A percentile compares a stretch with the other conserved stretches of the same genome.
Evolutionary conservation across 2,888 invertebrate species (phyloP).

Genomic region (Acleris emargana): DNA sequence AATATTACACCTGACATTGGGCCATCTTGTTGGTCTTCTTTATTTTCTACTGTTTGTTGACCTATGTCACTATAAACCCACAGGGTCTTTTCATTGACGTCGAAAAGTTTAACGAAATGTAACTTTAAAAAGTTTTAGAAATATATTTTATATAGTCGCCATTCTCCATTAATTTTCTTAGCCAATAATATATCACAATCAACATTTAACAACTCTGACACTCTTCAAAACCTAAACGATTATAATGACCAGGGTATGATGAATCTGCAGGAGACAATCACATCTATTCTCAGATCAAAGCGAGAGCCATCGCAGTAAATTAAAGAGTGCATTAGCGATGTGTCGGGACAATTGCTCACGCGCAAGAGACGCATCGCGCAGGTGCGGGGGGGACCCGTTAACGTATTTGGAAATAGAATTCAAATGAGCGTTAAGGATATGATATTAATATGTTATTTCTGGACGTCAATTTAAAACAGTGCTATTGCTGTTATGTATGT

Average conservation of each 20-base stretch:
- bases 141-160: too few relatives aligned
- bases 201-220: neutral
- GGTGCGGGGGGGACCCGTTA: constrained; percentile 9
- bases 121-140: too few relatives aligned
- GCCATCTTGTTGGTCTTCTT: too few relatives aligned
- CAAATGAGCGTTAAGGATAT: constrained; percentile 5
- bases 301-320: constrained; percentile 14
- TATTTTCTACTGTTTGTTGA: too few relatives aligned
- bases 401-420: constrained; percentile 17
- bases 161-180: too few relatives aligned
- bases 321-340: constrained; percentile 15
- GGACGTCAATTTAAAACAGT: too few relatives aligned
- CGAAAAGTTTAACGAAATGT: too few relatives aligned
- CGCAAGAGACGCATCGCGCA: constrained; percentile 17
- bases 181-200: neutral
- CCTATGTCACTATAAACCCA: too few relatives aligned
- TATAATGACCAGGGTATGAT: constrained; percentile 7
- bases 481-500: too few relatives aligned
- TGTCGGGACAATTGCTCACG: constrained; percentile 29
- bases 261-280: constrained; percentile 12
- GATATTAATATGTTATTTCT: neutral
- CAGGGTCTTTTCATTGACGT: too few relatives aligned
- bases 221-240: neutral
- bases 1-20: too few relatives aligned
- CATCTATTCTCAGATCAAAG: constrained; percentile 48